Evolutionary conservation across 2,113 vertebrate genomes (phyloP), one percentile per base, ranked within the genome.

Genomic region (Nerophis lumbriciformis): DNA sequence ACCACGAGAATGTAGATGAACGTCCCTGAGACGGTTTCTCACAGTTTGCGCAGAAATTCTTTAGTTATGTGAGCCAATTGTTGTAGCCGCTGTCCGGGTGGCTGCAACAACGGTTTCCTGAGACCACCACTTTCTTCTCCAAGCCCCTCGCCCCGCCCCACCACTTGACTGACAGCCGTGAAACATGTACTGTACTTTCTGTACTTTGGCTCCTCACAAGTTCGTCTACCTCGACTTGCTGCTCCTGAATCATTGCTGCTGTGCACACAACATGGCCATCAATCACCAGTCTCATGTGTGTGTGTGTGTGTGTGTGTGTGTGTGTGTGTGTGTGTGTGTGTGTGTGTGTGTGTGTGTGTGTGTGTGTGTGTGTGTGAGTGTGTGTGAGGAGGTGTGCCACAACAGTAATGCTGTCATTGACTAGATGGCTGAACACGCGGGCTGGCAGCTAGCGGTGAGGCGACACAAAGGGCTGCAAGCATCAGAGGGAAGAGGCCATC

Each of bases 211-310:
- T 69, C 72, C 76, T 71, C 76, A 69, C 67, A 77, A 82, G 82
- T 78, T 75, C 78, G 79, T 59, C 53, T 55, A 83, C 71, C 81
- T 82, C 83, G 85, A 84, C 78, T 74, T 19, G 75, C 73, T 48
- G 71, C 80, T 80, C 79, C 80, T 72, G 80, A 84, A 85, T 84
- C 76, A 71, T 85, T 54, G 73, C 69, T 64, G 66, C 38, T 87
- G 85, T 86, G 79, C 75, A 68, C 59, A 70, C 82, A 85, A 80
- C 76, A 73, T 81, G 73, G 76, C 87, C 82, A 87, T 88, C 87
- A 87, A 88, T 88, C 85, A 88, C 73, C 75, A 73, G 69, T 83
- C 70, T 79, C 83, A 73, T 84, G 82, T 84, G 51, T 6, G 48
- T 57, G 79, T 66, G 56, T 53, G 52, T 35, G 28, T 53, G 52